Conservation (phyloP, 2,113 vertebrate species). For the Tautogolabrus adspersus region DNA sequence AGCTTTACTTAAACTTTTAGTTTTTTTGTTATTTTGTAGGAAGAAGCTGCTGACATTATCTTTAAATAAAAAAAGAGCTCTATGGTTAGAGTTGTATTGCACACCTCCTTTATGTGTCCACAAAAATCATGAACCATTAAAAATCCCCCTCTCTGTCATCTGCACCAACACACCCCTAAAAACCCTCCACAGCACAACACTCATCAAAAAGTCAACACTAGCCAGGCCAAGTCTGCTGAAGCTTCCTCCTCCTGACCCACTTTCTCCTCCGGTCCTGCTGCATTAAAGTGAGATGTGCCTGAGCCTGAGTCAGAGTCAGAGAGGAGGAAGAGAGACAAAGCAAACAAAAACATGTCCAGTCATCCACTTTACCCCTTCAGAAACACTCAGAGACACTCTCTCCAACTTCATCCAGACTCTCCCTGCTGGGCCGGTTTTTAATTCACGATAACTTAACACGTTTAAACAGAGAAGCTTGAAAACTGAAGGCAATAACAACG, state of each 20-base stretch:
- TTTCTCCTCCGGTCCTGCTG: conserved; percentile 43
- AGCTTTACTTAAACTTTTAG: too few species aligned
- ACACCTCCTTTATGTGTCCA: not conserved
- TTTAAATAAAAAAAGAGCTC: too few species aligned
- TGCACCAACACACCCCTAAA: not conserved
- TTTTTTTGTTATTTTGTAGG: too few species aligned
- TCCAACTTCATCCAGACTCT: conserved; percentile 38
- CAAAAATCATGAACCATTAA: conserved; percentile 8
- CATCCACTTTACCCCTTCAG: conserved; percentile 35
- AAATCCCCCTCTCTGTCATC: conserved; percentile 11
- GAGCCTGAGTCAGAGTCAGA: conserved; percentile 25
- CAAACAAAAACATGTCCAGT: conserved; percentile 50
- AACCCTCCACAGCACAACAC: conserved; percentile 5
- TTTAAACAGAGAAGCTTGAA: conserved; percentile 12
- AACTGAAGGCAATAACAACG: not conserved
- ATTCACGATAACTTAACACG: conserved; percentile 35
- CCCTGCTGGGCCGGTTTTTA: conserved; percentile 28
- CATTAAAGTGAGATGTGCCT: conserved; percentile 52
- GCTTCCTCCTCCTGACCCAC: conserved; percentile 71
- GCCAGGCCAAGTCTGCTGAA: conserved; percentile 39
- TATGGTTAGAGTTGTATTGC: too few species aligned
- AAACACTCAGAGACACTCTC: conserved; percentile 21
- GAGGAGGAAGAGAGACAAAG: conserved; percentile 35
- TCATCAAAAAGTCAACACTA: conserved; percentile 42
- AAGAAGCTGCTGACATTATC: too few species aligned